Conservation (phyloP, 2,888 invertebrate genomes). For the Eurytoma californica region DNA sequence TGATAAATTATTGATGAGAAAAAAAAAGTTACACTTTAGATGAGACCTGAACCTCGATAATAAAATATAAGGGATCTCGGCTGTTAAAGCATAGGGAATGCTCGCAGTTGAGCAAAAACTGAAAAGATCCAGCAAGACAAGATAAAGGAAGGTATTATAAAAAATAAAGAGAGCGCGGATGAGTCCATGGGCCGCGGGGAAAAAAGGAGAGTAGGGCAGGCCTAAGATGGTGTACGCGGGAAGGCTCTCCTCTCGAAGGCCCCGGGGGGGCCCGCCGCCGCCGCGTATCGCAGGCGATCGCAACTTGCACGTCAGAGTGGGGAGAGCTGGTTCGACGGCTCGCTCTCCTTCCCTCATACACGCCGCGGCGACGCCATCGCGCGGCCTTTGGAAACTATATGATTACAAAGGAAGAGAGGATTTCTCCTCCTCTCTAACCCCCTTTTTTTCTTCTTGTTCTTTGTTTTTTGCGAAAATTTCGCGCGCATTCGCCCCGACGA, state of each 20-base stretch:
- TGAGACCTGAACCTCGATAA: too few species aligned
- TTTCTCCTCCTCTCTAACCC: background rate
- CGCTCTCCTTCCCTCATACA: slow-evolving; percentile 62
- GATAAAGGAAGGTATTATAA: slow-evolving; percentile 33
- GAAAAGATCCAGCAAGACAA: background rate
- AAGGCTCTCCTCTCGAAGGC: slow-evolving; percentile 7
- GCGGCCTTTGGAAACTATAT: slow-evolving; percentile 68
- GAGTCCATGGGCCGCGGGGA: background rate
- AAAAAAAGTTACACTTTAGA: too few species aligned
- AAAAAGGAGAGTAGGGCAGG: slow-evolving; percentile 32
- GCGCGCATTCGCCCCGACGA: slow-evolving; percentile 47
- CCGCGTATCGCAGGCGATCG: slow-evolving; percentile 32
- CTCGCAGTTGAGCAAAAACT: background rate
- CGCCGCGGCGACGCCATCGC: slow-evolving; percentile 71
- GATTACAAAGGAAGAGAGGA: slow-evolving; percentile 62
- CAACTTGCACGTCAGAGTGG: slow-evolving; percentile 58
- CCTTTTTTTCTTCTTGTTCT: slow-evolving; percentile 25
- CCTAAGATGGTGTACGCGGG: slow-evolving; percentile 46
- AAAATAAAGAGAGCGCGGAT: slow-evolving; percentile 32
- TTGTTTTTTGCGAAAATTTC: slow-evolving; percentile 59
- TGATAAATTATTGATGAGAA: too few species aligned
- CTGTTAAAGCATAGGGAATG: too few species aligned
- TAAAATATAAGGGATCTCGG: background rate
- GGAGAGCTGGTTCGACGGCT: slow-evolving; percentile 75
- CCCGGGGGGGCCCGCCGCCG: slow-evolving; percentile 31